phyloP scores from a whole-genome alignment of 2,797 vertebrate genomes.

The Tenualosa thibaudeaui region DNA sequence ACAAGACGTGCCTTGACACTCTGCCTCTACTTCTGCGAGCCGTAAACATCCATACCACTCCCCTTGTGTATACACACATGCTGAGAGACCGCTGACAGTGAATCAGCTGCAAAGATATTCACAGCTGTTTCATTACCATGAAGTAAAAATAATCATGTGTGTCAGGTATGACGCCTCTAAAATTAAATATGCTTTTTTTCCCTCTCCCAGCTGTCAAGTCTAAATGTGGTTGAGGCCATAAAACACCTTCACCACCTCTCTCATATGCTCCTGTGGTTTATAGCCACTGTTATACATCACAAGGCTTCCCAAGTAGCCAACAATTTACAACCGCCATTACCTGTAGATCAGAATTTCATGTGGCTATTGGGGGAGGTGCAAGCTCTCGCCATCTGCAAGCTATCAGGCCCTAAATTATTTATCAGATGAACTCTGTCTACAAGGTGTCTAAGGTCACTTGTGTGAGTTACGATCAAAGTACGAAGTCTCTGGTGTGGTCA shows the following conservation, averaged over 20 bases:
- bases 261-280: neutral
- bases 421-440: slow-evolving; percentile 45
- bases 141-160: slow-evolving; percentile 10
- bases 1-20: neutral
- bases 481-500: slow-evolving; percentile 55
- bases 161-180: slow-evolving; percentile 4
- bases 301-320: neutral
- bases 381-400: slow-evolving; percentile 38
- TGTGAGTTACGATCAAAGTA: slow-evolving; percentile 63
- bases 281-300: neutral
- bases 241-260: neutral
- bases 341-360: neutral
- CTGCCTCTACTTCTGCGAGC: neutral
- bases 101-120: neutral
- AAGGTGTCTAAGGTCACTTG: slow-evolving; percentile 43
- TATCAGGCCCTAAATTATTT: slow-evolving; percentile 60
- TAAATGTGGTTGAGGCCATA: neutral
- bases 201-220: neutral
- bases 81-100: neutral
- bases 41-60: neutral
- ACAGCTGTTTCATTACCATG: neutral
- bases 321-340: slow-evolving; percentile 15
- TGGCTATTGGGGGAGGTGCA: neutral
- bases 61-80: neutral
- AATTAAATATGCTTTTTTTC: slow-evolving; percentile 9